Conservation (phyloP, 2,888 invertebrate species). For the Drosophila kanekoi region DNA sequence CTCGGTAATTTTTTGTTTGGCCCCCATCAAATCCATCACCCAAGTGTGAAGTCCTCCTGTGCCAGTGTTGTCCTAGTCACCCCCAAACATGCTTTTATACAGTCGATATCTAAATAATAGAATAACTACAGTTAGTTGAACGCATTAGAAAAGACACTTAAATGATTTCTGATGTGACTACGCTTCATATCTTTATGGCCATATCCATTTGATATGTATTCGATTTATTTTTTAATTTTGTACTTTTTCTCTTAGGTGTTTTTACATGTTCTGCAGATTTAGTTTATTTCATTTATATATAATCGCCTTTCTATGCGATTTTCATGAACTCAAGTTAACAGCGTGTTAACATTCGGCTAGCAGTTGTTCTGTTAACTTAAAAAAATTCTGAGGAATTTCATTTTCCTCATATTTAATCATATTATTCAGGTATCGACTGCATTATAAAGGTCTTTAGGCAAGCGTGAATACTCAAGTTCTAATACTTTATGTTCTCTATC, state of each 20-base stretch:
- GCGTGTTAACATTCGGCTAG: no score
- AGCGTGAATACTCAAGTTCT: not conserved
- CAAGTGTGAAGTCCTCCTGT: slow-evolving; percentile 15
- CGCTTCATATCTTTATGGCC: no score
- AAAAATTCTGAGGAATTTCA: no score
- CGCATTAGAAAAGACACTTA: no score
- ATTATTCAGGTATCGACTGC: not conserved
- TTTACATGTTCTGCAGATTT: no score
- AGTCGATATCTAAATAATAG: slow-evolving; percentile 10
- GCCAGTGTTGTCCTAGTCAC: slow-evolving; percentile 6
- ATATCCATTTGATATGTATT: no score
- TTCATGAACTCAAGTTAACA: not conserved
- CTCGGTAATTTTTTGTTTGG: slow-evolving; percentile 73
- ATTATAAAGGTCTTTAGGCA: not conserved
- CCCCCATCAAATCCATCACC: slow-evolving; percentile 16
- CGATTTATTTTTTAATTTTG: no score
- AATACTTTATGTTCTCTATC: not conserved
- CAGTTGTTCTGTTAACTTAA: no score
- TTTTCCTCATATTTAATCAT: no score
- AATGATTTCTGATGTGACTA: no score
- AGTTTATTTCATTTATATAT: no score
- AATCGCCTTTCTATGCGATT: not conserved
- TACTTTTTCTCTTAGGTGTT: no score
- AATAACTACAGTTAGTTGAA: not conserved
- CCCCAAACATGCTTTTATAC: slow-evolving; percentile 3